A percentile compares a stretch with the other conserved stretches of the same genome.
These are phyloP conservation scores for Ennomos quercinarius DNA, from an alignment of 2,888 invertebrate genomes.

Conservation along the genomic window DNA sequence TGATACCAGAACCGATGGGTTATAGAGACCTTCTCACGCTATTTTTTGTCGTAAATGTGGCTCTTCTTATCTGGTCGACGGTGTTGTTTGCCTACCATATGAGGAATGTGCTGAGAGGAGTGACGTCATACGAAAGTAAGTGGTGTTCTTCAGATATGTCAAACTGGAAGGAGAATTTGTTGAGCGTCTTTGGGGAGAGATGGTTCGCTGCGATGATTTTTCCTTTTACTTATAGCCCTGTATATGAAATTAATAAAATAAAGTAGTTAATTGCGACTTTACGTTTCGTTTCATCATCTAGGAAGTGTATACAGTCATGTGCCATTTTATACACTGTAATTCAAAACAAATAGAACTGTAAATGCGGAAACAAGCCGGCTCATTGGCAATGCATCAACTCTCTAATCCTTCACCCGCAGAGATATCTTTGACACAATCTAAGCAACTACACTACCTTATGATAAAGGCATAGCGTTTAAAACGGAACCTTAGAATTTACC, in stretches of 20 bases:
- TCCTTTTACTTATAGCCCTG: slow-evolving; percentile 59
- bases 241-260: slow-evolving; percentile 41
- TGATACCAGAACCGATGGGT: slow-evolving; percentile 47
- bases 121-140: slow-evolving; percentile 77
- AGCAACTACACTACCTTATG: background rate
- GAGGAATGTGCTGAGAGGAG: slow-evolving; percentile 79
- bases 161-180: slow-evolving; percentile 88
- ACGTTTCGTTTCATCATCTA: too few species aligned
- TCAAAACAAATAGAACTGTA: slow-evolving; percentile 10
- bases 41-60: slow-evolving; percentile 53
- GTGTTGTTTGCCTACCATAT: slow-evolving; percentile 62
- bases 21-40: slow-evolving; percentile 55
- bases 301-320: background rate
- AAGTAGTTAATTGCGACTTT: background rate
- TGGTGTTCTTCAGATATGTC: slow-evolving; percentile 83
- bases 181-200: slow-evolving; percentile 88
- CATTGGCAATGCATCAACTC: slow-evolving; percentile 31
- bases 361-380: slow-evolving; percentile 26
- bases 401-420: slow-evolving; percentile 20
- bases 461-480: slow-evolving; percentile 8
- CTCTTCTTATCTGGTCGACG: slow-evolving; percentile 54
- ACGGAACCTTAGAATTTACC: background rate
- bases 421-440: background rate
- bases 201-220: slow-evolving; percentile 65
- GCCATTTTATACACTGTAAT: slow-evolving; percentile 4